Evolutionary conservation across 2,113 vertebrate species (phyloP).

Genomic region (Perognathus longimembris): DNA sequence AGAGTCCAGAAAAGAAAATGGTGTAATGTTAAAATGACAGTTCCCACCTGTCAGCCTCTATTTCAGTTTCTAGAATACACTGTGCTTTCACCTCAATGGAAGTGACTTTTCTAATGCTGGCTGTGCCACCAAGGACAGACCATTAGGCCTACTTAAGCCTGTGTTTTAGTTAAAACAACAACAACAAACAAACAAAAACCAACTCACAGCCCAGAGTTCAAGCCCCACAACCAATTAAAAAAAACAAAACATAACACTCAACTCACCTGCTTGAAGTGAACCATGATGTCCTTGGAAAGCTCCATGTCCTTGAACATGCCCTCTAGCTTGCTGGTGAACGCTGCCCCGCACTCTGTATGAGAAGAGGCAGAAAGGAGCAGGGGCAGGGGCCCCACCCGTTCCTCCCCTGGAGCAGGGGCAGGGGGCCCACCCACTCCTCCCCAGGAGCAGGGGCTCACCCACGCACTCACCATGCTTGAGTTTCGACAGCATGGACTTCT

Average conservation of each 20-base stretch:
- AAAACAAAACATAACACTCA: too few species aligned
- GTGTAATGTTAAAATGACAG: neutral
- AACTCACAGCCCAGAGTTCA: too few species aligned
- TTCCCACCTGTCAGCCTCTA: neutral
- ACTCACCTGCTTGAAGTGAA: constrained; percentile 91
- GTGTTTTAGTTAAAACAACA: neutral
- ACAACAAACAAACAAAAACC: too few species aligned
- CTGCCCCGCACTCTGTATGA: constrained; percentile 88
- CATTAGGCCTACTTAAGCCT: too few species aligned
- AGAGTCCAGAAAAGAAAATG: neutral
- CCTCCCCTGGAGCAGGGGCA: neutral
- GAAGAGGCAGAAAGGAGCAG: neutral
- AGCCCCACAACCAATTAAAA: too few species aligned
- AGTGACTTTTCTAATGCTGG: neutral
- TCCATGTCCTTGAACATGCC: constrained; percentile 94
- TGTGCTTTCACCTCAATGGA: too few species aligned
- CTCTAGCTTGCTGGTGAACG: constrained; percentile 92
- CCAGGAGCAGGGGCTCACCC: too few species aligned
- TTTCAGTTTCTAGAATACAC: neutral
- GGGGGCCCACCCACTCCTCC: neutral
- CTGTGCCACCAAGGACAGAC: neutral
- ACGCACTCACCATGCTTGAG: constrained; percentile 88
- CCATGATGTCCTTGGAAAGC: constrained; percentile 91
- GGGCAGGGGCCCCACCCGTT: neutral
- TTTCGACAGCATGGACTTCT: constrained; percentile 92